These are phyloP conservation scores for Pipra filicauda DNA, from an alignment of 2,113 vertebrate genomes.

Conservation along the genomic window DNA sequence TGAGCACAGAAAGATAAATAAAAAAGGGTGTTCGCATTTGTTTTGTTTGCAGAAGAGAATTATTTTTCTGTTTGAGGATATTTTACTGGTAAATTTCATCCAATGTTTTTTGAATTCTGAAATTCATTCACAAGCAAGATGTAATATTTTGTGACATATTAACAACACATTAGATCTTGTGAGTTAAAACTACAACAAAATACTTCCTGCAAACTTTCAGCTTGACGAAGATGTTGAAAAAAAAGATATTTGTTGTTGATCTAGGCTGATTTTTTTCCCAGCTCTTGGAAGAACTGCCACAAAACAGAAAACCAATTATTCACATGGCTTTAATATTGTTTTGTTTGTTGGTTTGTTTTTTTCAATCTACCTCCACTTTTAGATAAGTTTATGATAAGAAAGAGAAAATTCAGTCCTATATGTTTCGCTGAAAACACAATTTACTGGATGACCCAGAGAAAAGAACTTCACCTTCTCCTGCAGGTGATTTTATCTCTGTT, in stretches of 20 bases:
- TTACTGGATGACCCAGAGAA: neutral
- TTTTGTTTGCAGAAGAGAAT: neutral
- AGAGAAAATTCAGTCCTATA: neutral
- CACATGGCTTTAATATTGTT: neutral
- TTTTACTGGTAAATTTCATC: neutral
- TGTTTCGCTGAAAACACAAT: neutral
- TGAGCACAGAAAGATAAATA: neutral
- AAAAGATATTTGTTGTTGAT: neutral
- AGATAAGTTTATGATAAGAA: neutral
- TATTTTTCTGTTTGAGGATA: neutral
- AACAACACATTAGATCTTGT: neutral
- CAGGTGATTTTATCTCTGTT: neutral
- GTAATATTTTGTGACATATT: neutral
- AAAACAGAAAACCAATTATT: neutral
- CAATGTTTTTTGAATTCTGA: neutral
- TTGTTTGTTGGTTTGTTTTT: neutral
- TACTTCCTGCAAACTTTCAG: neutral
- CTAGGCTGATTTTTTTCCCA: neutral
- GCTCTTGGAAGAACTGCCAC: neutral
- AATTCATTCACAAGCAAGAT: neutral
- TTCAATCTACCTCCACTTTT: neutral
- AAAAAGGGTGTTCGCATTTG: neutral
- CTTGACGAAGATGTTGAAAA: neutral
- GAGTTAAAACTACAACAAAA: neutral
- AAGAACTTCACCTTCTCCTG: neutral